Evolutionary conservation across 2,113 vertebrate species (phyloP).

Genomic region (Fregetta grallaria): DNA sequence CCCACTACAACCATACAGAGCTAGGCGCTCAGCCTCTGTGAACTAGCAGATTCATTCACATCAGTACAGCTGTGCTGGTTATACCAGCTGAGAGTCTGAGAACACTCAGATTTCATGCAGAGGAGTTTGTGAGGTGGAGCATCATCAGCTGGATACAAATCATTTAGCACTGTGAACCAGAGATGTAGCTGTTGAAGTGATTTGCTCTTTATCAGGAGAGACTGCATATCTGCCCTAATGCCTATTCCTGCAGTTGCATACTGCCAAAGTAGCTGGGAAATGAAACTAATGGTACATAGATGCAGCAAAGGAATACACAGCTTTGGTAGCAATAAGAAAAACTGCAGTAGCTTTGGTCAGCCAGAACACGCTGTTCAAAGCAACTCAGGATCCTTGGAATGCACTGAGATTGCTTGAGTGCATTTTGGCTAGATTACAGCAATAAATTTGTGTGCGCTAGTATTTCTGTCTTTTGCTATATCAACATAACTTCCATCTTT

Average conservation of each 20-base stretch:
- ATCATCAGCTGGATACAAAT: background rate
- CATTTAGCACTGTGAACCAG: background rate
- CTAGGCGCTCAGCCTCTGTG: background rate
- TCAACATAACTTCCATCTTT: background rate
- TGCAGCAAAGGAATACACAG: background rate
- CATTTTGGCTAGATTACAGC: background rate
- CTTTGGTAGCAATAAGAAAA: background rate
- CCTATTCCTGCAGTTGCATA: background rate
- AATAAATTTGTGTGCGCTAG: background rate
- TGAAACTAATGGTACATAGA: background rate
- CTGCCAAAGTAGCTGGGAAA: background rate
- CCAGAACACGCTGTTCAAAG: background rate
- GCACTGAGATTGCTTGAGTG: background rate
- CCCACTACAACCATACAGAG: too few relatives aligned
- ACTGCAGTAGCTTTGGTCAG: background rate
- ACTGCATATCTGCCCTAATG: background rate
- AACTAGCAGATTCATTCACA: accelerated
- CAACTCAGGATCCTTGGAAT: background rate
- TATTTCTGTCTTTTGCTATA: background rate
- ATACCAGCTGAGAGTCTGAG: background rate
- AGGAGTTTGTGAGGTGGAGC: background rate
- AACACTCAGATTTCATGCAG: background rate
- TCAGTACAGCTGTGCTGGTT: background rate
- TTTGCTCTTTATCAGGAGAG: background rate
- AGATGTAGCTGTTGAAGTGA: background rate